These are phyloP conservation scores for Lasaia peninsularis DNA, from an alignment of 1,140 invertebrate genomes.

Conservation along the genomic window DNA sequence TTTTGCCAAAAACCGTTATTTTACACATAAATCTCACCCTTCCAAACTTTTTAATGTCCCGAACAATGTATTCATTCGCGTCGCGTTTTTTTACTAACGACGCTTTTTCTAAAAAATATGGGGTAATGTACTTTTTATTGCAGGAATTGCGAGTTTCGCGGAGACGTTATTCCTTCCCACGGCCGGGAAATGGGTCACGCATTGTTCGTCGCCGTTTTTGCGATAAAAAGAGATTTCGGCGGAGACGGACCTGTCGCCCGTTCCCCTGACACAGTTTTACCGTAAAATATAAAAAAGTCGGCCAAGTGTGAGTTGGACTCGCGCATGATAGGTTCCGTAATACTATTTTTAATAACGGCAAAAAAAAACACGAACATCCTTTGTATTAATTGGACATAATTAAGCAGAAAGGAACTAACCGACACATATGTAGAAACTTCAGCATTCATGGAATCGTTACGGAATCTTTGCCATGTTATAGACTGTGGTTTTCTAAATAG, in stretches of 20 bases:
- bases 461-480: too few species aligned
- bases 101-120: conserved; percentile 66
- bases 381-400: too few species aligned
- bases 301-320: conserved; percentile 68
- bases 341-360: too few species aligned
- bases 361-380: too few species aligned
- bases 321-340: too few species aligned
- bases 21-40: conserved; percentile 73
- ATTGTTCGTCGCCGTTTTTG: conserved; percentile 66
- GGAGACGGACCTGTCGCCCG: conserved; percentile 54
- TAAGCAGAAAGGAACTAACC: too few species aligned
- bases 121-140: conserved; percentile 75
- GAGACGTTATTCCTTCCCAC: conserved; percentile 74
- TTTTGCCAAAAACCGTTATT: conserved; percentile 72
- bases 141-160: conserved; percentile 47
- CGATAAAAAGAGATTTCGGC: conserved; percentile 68
- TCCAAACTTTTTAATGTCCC: conserved; percentile 68
- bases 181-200: conserved; percentile 71
- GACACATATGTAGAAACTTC: too few species aligned
- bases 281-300: conserved; percentile 65
- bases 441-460: too few species aligned
- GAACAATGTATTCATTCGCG: conserved; percentile 57
- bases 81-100: conserved; percentile 53
- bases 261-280: conserved; percentile 66
- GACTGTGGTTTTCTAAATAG: too few species aligned